Evolutionary conservation across 2,888 invertebrate genomes (phyloP).

Genomic region (Hyposoter dolosus): DNA sequence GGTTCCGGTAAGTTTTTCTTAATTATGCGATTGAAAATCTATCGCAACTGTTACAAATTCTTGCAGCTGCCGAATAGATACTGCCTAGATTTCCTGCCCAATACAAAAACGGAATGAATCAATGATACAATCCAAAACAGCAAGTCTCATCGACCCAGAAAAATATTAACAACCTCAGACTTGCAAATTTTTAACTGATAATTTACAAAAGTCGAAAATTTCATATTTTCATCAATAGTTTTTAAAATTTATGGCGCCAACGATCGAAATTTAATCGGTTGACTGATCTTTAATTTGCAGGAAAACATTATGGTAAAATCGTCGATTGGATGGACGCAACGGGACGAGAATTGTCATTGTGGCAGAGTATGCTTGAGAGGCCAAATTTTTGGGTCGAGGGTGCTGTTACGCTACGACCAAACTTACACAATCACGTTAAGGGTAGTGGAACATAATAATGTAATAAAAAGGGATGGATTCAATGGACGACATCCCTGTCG

Average conservation of each 20-base stretch:
- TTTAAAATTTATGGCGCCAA: background rate
- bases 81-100: conserved; percentile 9
- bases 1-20: conserved; percentile 90
- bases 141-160: no score
- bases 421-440: conserved; percentile 87
- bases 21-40: background rate
- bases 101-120: background rate
- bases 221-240: no score
- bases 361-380: conserved; percentile 97
- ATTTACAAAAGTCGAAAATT: no score
- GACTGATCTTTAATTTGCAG: conserved; percentile 86
- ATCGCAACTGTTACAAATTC: background rate
- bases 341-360: conserved; percentile 94
- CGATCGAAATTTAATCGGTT: background rate
- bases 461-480: conserved; percentile 41
- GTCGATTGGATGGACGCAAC: conserved; percentile 98
- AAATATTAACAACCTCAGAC: no score
- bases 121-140: no score
- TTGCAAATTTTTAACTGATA: no score
- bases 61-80: background rate
- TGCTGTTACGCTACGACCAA: conserved; percentile 93
- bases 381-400: conserved; percentile 99
- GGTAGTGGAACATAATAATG: conserved; percentile 73
- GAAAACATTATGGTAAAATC: conserved; percentile 92
- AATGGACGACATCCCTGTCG: background rate